Base-by-base conservation (phyloP, 1,140 invertebrate species). In the Limonius californicus region DNA sequence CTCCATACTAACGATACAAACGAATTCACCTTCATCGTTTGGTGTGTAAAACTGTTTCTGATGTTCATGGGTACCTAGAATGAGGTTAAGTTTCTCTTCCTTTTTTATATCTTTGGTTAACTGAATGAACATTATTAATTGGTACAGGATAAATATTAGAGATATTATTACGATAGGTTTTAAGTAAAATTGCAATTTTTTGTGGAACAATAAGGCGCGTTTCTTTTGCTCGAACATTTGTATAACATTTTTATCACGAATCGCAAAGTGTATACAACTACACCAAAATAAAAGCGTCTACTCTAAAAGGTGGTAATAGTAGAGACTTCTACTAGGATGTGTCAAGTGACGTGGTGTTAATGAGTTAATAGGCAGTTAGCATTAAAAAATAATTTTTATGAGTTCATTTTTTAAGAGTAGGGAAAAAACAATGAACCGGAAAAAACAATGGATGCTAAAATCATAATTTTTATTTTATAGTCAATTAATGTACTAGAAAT, bases 1-100 rank as follows among this genome's bases (percentile, higher is more conserved):
- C 57, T 73, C 68, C n/a, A 69, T 71, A 14, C 75, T 76, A 15
- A 64, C 21, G 11, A 81, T 71, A 67, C 81, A 83, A 14, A 62
- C 59, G 62, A 83, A 82, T 55, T 77, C 76, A 9, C 72, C 74
- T 9, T 68, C 67, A 1, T 50, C 54, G 63, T 76, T 75, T 15
- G 76, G 75, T 16, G 70, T 59, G 59, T 82, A 82, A 57, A 75
- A 77, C 1, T 18, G 19, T 16, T 69, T 63, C 20, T 78, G 74
- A 57, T 69, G 57, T 11, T 66, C 54, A 32, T 73, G 71, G 7
- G 64, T 72, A 2, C 77, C 77, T 50, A 68, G 68, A 45, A 73
- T 55, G 8, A 35, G 20, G 30, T 58, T 35, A 58, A 21, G 19
- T 27, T 43, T 21, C 45, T 47, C 16, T 57, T 56, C 35, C 0